phyloP scores from a whole-genome alignment of 2,113 vertebrate genomes.

The Etheostoma cragini region DNA sequence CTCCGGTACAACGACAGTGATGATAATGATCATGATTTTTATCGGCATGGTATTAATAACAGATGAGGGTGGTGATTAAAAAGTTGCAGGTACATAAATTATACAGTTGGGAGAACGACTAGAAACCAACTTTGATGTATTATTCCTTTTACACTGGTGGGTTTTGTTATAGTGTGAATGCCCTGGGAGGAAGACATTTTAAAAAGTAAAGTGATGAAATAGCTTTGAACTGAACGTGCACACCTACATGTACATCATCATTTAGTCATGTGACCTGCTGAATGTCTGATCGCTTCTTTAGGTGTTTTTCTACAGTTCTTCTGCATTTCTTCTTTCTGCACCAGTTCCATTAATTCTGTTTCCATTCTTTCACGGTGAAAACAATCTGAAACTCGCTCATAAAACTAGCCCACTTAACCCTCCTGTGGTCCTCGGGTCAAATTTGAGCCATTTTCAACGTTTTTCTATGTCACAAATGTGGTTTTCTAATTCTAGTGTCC shows the following conservation, averaged over 20 bases:
- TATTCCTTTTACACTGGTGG: slow-evolving; percentile 11
- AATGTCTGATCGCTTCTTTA: slow-evolving; percentile 36
- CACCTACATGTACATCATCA: slow-evolving; percentile 58
- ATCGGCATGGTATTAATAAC: slow-evolving; percentile 65
- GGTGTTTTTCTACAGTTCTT: not conserved
- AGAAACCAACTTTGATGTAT: slow-evolving; percentile 48
- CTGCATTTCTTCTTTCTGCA: slow-evolving; percentile 11
- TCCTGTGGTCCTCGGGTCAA: no score
- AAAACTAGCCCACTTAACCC: not conserved
- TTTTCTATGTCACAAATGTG: no score
- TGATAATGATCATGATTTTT: slow-evolving; percentile 61
- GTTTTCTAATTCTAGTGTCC: no score
- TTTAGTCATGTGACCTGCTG: slow-evolving; percentile 57
- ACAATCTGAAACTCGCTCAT: not conserved
- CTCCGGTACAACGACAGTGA: slow-evolving; percentile 39
- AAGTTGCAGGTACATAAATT: slow-evolving; percentile 63
- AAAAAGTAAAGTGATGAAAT: slow-evolving; percentile 62
- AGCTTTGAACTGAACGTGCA: slow-evolving; percentile 68
- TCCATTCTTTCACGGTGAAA: not conserved
- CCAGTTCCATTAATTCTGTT: not conserved
- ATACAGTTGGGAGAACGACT: slow-evolving; percentile 49
- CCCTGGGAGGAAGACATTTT: slow-evolving; percentile 10
- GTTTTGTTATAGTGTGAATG: slow-evolving; percentile 44
- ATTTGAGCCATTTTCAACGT: no score
- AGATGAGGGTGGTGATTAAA: slow-evolving; percentile 68